These are phyloP conservation scores for Spatulosminthurus flaviceps DNA, from an alignment of 2,888 invertebrate species.

Conservation along the genomic window DNA sequence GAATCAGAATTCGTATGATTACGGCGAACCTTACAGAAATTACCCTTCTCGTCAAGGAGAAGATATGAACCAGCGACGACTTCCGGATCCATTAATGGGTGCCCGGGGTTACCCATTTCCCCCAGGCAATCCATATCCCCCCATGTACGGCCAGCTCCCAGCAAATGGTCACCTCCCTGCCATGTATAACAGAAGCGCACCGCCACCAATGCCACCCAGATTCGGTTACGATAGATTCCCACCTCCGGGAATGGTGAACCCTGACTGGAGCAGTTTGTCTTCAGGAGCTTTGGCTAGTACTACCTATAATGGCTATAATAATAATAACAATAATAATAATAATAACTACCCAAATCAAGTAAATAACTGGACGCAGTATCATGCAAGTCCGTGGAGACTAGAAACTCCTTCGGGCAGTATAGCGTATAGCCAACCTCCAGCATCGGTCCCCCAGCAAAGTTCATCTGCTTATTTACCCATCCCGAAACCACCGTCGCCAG, in stretches of 20 bases:
- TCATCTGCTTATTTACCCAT: not conserved
- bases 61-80: not conserved
- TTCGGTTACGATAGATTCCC: slow-evolving; percentile 18
- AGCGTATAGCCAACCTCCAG: not conserved
- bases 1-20: slow-evolving; percentile 27
- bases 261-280: slow-evolving; percentile 15
- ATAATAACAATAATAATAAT: slow-evolving; percentile 30
- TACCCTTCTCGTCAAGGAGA: not conserved
- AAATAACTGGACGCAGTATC: slow-evolving; percentile 27
- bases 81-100: not conserved
- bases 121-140: slow-evolving; percentile 11
- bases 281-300: slow-evolving; percentile 18
- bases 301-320: slow-evolving; percentile 30
- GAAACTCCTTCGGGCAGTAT: not conserved
- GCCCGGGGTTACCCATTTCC: slow-evolving; percentile 12
- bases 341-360: slow-evolving; percentile 21
- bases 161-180: not conserved
- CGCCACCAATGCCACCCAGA: slow-evolving; percentile 13
- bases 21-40: slow-evolving; percentile 30
- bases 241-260: not conserved
- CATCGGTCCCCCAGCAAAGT: not conserved
- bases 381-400: slow-evolving; percentile 12
- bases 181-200: slow-evolving; percentile 10
- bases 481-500: slow-evolving; percentile 21
- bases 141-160: not conserved